These are phyloP conservation scores for Epinephelus malabaricus DNA, from an alignment of 2,797 vertebrate genomes.

Conservation along the genomic window DNA sequence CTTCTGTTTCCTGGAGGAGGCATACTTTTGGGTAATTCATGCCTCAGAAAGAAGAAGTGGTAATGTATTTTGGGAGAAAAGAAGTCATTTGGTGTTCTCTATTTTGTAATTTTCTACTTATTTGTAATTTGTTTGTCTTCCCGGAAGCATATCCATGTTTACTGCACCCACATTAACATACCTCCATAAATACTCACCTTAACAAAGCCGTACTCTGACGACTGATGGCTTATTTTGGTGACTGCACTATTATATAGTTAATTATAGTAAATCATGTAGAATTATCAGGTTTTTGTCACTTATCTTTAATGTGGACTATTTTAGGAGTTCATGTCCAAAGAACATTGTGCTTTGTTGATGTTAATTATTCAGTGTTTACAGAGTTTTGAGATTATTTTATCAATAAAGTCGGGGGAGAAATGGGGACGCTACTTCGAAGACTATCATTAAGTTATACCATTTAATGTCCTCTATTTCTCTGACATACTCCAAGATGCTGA, in stretches of 20 bases:
- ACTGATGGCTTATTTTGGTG: not conserved
- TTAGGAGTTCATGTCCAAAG: not conserved
- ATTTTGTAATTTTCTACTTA: constrained; percentile 12
- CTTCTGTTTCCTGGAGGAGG: constrained; percentile 74
- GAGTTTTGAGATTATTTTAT: not conserved
- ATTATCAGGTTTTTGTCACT: not conserved
- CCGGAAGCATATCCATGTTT: not conserved
- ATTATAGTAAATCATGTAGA: not conserved
- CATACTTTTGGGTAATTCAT: constrained; percentile 47
- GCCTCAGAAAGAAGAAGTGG: constrained; percentile 35
- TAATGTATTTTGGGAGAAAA: constrained; percentile 47
- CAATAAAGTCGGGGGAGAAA: not conserved
- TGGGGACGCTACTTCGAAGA: not conserved
- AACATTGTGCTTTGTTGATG: not conserved
- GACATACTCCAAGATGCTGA: constrained; percentile 6
- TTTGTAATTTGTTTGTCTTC: constrained; percentile 18
- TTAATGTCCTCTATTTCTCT: not conserved
- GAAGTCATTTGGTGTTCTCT: constrained; percentile 17
- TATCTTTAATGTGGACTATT: not conserved
- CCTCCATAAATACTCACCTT: not conserved
- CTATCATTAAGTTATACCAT: not conserved
- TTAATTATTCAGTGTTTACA: constrained; percentile 15
- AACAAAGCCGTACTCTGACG: not conserved
- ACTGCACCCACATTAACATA: constrained; percentile 6
- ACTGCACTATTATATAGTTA: not conserved